phyloP scores from a whole-genome alignment of 2,888 invertebrate genomes.

The Mactromeris polynyma region DNA sequence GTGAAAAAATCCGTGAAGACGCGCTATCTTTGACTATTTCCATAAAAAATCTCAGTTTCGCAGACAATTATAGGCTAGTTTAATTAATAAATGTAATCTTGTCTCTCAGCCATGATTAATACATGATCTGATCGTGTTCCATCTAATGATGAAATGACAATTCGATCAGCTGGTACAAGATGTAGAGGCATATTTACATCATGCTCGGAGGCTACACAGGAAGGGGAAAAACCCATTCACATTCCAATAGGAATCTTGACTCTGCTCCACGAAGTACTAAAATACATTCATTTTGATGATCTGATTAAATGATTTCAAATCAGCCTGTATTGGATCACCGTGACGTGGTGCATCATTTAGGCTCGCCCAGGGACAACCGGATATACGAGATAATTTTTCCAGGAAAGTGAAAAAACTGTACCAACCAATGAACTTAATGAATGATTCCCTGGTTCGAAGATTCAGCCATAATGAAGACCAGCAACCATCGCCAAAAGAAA shows the following conservation, averaged over 20 bases:
- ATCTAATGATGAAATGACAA: slow-evolving; percentile 47
- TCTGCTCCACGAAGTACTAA: neutral
- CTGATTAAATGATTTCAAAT: neutral
- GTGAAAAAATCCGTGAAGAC: slow-evolving; percentile 28
- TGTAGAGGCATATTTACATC: slow-evolving; percentile 21
- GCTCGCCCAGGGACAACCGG: neutral
- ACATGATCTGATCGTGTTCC: slow-evolving; percentile 53
- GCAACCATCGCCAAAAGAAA: too few species aligned
- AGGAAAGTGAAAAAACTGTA: too few species aligned
- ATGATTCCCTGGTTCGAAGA: too few species aligned
- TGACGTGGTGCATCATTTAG: neutral
- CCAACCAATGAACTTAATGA: too few species aligned
- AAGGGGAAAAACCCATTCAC: neutral
- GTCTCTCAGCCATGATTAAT: slow-evolving; percentile 54
- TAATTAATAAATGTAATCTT: slow-evolving; percentile 66
- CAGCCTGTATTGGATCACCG: neutral
- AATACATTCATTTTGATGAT: neutral
- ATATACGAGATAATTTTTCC: neutral
- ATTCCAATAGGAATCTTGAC: neutral
- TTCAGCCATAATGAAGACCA: too few species aligned
- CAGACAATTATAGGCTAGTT: slow-evolving; percentile 54
- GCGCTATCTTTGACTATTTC: slow-evolving; percentile 38
- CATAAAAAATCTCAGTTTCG: slow-evolving; percentile 26
- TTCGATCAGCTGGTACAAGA: slow-evolving; percentile 14
- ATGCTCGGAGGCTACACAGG: slow-evolving; percentile 22